phyloP scores from a whole-genome alignment of 2,113 vertebrate genomes.

The Cynopterus brachyotis region DNA sequence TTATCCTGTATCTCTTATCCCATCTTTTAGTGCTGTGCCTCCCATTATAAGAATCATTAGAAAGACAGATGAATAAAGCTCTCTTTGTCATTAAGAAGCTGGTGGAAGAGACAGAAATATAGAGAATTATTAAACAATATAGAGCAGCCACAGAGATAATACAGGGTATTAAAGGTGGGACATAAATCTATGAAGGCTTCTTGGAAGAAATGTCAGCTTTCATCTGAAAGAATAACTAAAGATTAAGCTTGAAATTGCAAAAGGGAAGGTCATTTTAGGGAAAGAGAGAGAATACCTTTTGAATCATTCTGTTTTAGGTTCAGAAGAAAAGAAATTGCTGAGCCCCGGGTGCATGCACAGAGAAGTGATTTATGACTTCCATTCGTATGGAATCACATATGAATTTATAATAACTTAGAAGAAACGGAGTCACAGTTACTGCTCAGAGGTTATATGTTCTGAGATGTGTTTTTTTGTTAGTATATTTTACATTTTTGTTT shows the following conservation, averaged over 20 bases:
- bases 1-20: background rate
- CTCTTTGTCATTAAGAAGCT: background rate
- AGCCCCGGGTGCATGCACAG: background rate
- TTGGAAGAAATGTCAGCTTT: background rate
- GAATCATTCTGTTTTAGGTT: slow-evolving; percentile 1
- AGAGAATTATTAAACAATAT: background rate
- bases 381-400: background rate
- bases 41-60: background rate
- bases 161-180: background rate
- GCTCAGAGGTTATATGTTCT: background rate
- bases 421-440: slow-evolving; percentile 14
- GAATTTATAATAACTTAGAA: background rate
- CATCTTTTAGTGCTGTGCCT: background rate
- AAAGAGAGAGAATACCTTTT: background rate
- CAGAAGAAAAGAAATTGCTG: slow-evolving; percentile 31
- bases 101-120: background rate
- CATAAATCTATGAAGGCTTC: background rate
- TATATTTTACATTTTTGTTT: background rate
- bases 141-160: background rate
- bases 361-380: slow-evolving; percentile 26
- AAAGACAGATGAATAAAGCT: background rate
- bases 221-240: background rate
- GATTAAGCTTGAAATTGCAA: background rate
- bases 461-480: background rate
- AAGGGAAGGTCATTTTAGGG: background rate